A percentile compares a stretch with the other conserved stretches of the same genome.
These are phyloP conservation scores for Sphinx pinastri DNA, from an alignment of 2,888 invertebrate genomes.

Conservation along the genomic window DNA sequence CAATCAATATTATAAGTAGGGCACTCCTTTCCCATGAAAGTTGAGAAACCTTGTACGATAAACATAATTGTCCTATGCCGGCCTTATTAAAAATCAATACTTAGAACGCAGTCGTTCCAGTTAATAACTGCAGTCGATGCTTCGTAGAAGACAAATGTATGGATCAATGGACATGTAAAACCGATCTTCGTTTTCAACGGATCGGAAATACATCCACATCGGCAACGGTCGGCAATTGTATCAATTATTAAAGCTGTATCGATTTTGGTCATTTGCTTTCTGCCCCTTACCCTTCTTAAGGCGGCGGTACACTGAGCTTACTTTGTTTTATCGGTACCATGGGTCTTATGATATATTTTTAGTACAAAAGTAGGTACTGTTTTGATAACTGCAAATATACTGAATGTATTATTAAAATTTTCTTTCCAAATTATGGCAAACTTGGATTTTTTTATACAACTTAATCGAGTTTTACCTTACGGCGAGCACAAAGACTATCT, in stretches of 20 bases:
- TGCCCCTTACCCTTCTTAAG: conserved; percentile 57
- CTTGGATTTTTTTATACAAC: no score
- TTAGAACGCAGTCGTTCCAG: not conserved
- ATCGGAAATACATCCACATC: conserved; percentile 16
- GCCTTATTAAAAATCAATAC: conserved; percentile 3
- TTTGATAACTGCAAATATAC: no score
- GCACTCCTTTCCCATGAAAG: not conserved
- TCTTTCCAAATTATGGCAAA: no score
- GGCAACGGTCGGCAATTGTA: conserved; percentile 32
- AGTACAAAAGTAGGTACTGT: no score
- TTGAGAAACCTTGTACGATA: not conserved
- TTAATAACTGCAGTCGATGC: not conserved
- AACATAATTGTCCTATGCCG: not conserved
- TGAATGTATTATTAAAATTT: no score
- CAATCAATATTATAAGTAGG: not conserved
- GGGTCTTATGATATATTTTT: no score
- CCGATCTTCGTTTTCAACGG: not conserved
- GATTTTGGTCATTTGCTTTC: conserved; percentile 75
- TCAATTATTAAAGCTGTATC: conserved; percentile 59
- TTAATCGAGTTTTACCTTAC: no score
- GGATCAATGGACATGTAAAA: conserved; percentile 48
- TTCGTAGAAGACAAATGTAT: not conserved
- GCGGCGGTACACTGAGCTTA: conserved; percentile 43
- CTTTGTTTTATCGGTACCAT: not conserved
- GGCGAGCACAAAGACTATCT: no score